Conservation (phyloP, 1,140 invertebrate genomes). For the Melitaea cinxia region DNA sequence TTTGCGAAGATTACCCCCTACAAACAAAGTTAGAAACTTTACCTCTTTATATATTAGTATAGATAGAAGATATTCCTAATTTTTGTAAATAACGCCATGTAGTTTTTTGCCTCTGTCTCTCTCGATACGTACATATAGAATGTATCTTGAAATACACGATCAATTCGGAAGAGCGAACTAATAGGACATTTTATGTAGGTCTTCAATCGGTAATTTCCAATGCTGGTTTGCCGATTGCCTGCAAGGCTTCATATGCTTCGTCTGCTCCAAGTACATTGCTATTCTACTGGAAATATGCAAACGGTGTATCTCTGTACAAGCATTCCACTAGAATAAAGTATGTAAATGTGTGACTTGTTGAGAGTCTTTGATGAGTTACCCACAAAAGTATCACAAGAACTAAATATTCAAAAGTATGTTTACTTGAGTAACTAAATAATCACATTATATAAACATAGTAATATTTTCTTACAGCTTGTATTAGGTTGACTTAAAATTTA, state of each 20-base stretch:
- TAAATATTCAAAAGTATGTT: neutral
- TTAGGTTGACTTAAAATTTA: no score
- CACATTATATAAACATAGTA: no score
- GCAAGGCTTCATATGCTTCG: constrained; percentile 41
- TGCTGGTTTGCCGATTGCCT: constrained; percentile 37
- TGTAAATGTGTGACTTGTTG: neutral
- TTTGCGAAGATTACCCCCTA: no score
- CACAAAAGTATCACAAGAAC: neutral
- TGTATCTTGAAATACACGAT: neutral
- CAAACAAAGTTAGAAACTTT: no score
- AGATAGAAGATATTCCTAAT: no score
- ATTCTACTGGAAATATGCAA: constrained; percentile 32
- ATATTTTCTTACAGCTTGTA: no score
- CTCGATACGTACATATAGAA: neutral
- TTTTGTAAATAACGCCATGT: neutral
- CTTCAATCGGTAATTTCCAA: constrained; percentile 42
- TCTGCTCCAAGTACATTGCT: constrained; percentile 43
- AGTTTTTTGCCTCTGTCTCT: neutral
- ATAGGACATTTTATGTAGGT: constrained; percentile 16
- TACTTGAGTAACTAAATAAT: no score
- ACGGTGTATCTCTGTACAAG: constrained; percentile 9
- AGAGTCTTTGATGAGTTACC: neutral
- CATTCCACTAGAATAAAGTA: neutral
- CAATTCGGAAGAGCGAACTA: constrained; percentile 12
- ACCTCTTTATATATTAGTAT: no score